phyloP scores from a whole-genome alignment of 2,797 vertebrate genomes.

The Pygocentrus nattereri region DNA sequence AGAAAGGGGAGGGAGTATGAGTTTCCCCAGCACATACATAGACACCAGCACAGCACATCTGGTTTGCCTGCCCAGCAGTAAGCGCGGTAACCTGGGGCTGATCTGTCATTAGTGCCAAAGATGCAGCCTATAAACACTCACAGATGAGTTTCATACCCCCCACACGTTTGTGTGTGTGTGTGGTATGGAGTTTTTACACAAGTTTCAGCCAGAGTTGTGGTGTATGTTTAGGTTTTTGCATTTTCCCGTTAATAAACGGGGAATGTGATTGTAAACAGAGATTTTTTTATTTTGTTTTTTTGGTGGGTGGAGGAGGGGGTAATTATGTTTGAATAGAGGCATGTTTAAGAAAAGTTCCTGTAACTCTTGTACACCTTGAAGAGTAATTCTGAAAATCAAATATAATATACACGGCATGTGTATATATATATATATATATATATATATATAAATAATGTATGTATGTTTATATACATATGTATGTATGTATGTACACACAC shows the following conservation, averaged over 20 bases:
- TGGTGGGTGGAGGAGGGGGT: not conserved
- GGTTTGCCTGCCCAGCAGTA: constrained; percentile 51
- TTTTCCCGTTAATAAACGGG: constrained; percentile 33
- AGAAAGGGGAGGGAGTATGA: constrained; percentile 15
- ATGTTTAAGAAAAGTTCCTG: not conserved
- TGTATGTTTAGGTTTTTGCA: constrained; percentile 9
- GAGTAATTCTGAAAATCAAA: no score
- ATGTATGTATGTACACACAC: no score
- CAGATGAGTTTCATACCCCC: constrained; percentile 37
- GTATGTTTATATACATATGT: no score
- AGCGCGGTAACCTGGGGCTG: constrained; percentile 43
- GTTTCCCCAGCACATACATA: constrained; percentile 24
- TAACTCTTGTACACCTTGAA: not conserved
- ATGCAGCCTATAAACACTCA: constrained; percentile 55
- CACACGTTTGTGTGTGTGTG: constrained; percentile 41
- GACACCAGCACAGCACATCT: constrained; percentile 23
- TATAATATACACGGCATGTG: no score
- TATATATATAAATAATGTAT: no score
- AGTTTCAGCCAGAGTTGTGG: not conserved
- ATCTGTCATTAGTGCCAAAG: constrained; percentile 58
- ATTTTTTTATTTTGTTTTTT: constrained; percentile 25
- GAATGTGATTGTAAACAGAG: constrained; percentile 41
- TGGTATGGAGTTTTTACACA: constrained; percentile 29
- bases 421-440: no score
- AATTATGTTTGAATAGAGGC: constrained; percentile 1